Evolutionary conservation across 2,888 invertebrate species (phyloP).

Genomic region (Diogma glabrata): DNA sequence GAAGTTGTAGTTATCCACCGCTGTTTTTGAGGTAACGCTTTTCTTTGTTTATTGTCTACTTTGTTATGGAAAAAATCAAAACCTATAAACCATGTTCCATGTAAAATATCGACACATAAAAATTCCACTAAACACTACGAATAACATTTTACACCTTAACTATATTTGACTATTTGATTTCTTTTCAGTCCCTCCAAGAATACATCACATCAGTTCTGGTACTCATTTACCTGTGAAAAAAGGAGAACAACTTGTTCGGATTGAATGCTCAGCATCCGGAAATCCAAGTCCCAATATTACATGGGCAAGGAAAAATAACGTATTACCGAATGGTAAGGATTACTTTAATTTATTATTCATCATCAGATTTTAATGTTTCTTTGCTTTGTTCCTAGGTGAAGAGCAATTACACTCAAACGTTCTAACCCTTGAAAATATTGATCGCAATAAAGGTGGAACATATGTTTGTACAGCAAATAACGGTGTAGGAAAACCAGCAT

Average conservation of each 20-base stretch:
- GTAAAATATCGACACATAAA: no score
- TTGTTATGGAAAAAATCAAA: no score
- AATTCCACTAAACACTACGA: no score
- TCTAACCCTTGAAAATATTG: neutral
- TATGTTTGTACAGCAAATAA: neutral
- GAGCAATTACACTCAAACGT: neutral
- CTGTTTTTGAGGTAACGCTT: no score
- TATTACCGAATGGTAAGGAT: conserved; percentile 37
- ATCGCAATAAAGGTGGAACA: conserved; percentile 1
- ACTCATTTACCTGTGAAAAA: conserved; percentile 56
- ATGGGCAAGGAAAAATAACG: conserved; percentile 50
- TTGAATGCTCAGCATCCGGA: conserved; percentile 65
- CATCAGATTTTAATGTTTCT: neutral
- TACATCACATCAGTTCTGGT: conserved; percentile 48
- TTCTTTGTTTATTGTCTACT: no score
- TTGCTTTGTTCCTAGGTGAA: neutral
- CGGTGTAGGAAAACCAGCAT: neutral
- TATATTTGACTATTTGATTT: no score
- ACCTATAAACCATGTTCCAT: no score
- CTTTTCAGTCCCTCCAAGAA: conserved; percentile 48
- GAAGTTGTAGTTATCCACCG: no score
- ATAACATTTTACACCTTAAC: no score
- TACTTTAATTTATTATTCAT: neutral
- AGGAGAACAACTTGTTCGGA: conserved; percentile 56
- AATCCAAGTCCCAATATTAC: conserved; percentile 69